Evolutionary conservation across 2,113 vertebrate genomes (phyloP), one percentile per base, ranked within the genome.

Genomic region (Spea multiplicata): DNA sequence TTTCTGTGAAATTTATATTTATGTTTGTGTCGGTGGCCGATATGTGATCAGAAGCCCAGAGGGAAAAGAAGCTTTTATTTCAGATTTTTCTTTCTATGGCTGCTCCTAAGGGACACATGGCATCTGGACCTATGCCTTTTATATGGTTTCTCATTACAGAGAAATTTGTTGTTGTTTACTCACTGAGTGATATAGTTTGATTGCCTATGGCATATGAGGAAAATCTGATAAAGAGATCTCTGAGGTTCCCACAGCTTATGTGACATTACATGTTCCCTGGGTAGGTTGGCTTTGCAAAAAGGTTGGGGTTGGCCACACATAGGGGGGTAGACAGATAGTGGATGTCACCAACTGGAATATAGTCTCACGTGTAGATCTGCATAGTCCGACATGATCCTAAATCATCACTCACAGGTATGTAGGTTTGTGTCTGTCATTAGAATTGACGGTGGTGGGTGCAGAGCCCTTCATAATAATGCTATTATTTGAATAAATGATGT

Each of bases 1-100:
- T 91, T 93, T 92, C 89, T 92, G 91, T 89, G 86, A 90, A 91
- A 91, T 92, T 92, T 93, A 90, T 92, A 91, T 92, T 91, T 92
- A 91, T 93, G 91, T 93, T 91, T 93, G 89, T 94, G 88, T 93
- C 92, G 91, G 91, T 93, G 92, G 85, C 85, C 83, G 89, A 91
- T 91, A 47, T 66, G 52, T 73, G 70, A 79, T 73, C 53, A 70
- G 45, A 70, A 30, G 66, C 75, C 65, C 69, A 72, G 76, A 78
- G 76, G 69, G 69, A 66, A 61, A 72, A 65, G 59, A 48, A 65
- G 70, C 62, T 73, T 79, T 79, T 79, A 73, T 53, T 73, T 65
- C 30, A 79, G 53, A 44, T 66, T 71, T 53, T 73, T 61, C 8
- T 73, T 55, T 48, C 69, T 13, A n/a, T 55, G 69, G 61, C 76